phyloP scores from a whole-genome alignment of 2,113 vertebrate genomes.

The Aythya baeri region DNA sequence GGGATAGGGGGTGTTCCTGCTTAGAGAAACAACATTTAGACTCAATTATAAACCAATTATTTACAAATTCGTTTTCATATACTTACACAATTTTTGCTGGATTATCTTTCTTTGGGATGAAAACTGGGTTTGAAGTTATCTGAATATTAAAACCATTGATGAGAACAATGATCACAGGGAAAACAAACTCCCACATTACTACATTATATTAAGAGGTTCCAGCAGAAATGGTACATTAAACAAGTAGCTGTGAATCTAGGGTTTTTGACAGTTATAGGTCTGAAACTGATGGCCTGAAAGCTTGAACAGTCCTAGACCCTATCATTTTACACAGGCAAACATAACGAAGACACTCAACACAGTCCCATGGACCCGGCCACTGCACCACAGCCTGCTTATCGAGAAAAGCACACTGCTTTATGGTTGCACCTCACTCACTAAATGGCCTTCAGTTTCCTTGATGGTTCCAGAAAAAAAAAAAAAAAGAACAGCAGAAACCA shows the following conservation, averaged over 20 bases:
- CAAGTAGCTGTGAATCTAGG: background rate
- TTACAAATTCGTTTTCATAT: background rate
- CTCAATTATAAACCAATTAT: background rate
- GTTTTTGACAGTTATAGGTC: background rate
- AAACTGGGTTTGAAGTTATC: background rate
- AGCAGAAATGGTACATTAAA: background rate
- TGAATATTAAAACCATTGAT: background rate
- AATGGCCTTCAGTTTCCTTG: background rate
- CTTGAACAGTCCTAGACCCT: background rate
- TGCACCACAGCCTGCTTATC: background rate
- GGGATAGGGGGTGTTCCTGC: fast-evolving
- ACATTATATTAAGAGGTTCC: background rate
- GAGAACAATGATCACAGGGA: background rate
- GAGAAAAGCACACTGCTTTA: background rate
- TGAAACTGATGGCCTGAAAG: background rate
- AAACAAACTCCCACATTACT: background rate
- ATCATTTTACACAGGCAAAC: background rate
- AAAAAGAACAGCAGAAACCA: background rate
- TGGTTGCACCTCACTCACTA: background rate
- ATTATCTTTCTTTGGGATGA: background rate
- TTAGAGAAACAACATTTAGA: background rate
- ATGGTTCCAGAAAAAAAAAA: background rate
- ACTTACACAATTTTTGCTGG: background rate
- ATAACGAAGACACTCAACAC: background rate
- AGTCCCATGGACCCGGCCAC: background rate